Percentiles rank a stretch among this genome's conserved stretches.
Conservation (phyloP, 2,797 vertebrate species). For the Hippopotamyrus pictus region DNA sequence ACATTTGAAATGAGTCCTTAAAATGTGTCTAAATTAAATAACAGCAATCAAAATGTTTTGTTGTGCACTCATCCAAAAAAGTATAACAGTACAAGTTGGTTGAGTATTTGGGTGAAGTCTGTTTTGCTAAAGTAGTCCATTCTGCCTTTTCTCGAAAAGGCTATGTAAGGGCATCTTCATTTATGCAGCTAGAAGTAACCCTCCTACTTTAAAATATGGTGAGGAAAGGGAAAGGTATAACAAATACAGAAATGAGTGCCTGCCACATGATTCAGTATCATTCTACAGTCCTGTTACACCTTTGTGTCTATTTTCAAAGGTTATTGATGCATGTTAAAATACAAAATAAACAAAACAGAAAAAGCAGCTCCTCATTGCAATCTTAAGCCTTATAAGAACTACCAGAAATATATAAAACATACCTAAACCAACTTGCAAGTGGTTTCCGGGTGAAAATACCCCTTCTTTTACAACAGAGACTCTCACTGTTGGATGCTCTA, state of each 20-base stretch:
- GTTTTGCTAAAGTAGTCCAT: not conserved
- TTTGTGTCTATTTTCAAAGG: not conserved
- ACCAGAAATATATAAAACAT: constrained; percentile 15
- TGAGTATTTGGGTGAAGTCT: not conserved
- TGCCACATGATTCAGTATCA: not conserved
- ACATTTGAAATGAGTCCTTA: not conserved
- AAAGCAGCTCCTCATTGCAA: not conserved
- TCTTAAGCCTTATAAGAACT: not conserved
- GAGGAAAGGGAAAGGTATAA: not conserved
- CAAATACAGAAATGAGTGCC: not conserved
- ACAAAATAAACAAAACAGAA: not conserved
- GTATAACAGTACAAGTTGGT: not conserved
- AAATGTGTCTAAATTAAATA: not conserved
- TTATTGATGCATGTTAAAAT: not conserved
- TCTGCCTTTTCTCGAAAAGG: not conserved
- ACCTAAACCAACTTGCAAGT: constrained; percentile 44
- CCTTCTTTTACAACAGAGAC: constrained; percentile 41
- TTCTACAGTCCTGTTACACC: not conserved
- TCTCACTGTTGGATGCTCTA: constrained; percentile 37
- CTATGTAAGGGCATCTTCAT: not conserved
- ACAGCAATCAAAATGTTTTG: not conserved
- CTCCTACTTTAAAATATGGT: not conserved
- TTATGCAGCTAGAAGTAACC: not conserved
- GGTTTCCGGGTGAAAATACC: constrained; percentile 40
- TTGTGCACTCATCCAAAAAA: not conserved